Evolutionary conservation across 37 sponge, comb jelly and placozoan genomes (phyloP).

Genomic region (Oscarella lobularis): DNA sequence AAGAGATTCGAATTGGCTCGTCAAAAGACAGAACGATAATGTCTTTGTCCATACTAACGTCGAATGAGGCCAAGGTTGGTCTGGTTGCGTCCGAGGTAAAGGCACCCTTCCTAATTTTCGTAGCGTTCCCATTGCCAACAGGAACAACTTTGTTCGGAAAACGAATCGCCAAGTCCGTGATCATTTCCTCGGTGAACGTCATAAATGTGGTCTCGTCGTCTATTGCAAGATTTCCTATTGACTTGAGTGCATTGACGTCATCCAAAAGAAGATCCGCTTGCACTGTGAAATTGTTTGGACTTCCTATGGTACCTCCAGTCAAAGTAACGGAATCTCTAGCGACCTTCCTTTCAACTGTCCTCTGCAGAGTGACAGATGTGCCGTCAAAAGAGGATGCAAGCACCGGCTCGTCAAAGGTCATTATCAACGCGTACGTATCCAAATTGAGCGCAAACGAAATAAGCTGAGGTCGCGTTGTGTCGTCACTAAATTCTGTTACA

Average conservation of each 20-base stretch:
- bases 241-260: slow-evolving; percentile 55
- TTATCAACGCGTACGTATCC: slow-evolving; percentile 35
- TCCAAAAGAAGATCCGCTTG: slow-evolving; percentile 23
- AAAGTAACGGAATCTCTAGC: slow-evolving; percentile 6
- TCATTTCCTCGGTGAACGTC: slow-evolving; percentile 21
- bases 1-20: slow-evolving; percentile 72
- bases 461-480: slow-evolving; percentile 38
- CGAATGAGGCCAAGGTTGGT: slow-evolving; percentile 34
- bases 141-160: slow-evolving; percentile 39
- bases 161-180: slow-evolving; percentile 48
- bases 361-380: slow-evolving; percentile 39
- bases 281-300: slow-evolving; percentile 35
- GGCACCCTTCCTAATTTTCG: slow-evolving; percentile 1
- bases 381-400: slow-evolving; percentile 17
- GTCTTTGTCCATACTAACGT: slow-evolving; percentile 44
- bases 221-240: slow-evolving; percentile 17
- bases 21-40: slow-evolving; percentile 34
- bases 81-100: slow-evolving; percentile 52
- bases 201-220: slow-evolving; percentile 41
- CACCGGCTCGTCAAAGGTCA: slow-evolving; percentile 72
- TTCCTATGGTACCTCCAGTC: slow-evolving; percentile 34
- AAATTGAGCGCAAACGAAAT: slow-evolving; percentile 46
- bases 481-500: slow-evolving; percentile 45
- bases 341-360: slow-evolving; percentile 3
- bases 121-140: slow-evolving; percentile 27